These are phyloP conservation scores for Verasper variegatus DNA, from an alignment of 2,113 vertebrate species.

Conservation along the genomic window DNA sequence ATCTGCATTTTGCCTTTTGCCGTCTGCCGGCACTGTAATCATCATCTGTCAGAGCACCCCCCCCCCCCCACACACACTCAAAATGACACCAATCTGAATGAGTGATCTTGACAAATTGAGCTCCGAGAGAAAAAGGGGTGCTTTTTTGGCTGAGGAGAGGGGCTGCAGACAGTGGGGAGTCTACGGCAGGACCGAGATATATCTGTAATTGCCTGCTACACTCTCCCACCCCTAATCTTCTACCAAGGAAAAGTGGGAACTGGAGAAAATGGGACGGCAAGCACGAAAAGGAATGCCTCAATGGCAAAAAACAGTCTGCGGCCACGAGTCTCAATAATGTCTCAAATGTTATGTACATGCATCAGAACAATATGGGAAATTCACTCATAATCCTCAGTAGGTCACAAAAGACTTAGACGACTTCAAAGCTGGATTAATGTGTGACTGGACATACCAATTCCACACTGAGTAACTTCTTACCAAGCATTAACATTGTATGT, in stretches of 20 bases:
- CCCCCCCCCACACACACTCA: constrained; percentile 55
- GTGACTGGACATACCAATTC: constrained; percentile 76
- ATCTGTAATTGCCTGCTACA: constrained; percentile 77
- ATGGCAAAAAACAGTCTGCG: constrained; percentile 39
- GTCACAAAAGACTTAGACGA: constrained; percentile 72
- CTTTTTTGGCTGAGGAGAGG: constrained; percentile 57
- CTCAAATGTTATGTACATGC: constrained; percentile 57
- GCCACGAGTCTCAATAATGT: constrained; percentile 38
- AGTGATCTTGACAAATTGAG: constrained; percentile 80
- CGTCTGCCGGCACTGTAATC: constrained; percentile 65
- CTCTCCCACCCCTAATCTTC: constrained; percentile 64
- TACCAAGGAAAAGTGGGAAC: constrained; percentile 42
- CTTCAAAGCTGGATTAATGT: constrained; percentile 79
- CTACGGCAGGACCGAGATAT: constrained; percentile 71
- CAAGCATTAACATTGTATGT: constrained; percentile 72
- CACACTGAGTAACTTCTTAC: constrained; percentile 75
- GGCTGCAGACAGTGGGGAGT: constrained; percentile 62
- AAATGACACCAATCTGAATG: constrained; percentile 76
- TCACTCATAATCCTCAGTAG: constrained; percentile 68
- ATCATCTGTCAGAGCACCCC: constrained; percentile 56
- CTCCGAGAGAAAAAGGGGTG: constrained; percentile 38
- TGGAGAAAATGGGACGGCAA: constrained; percentile 42
- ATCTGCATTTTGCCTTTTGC: constrained; percentile 80
- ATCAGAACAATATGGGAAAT: constrained; percentile 70
- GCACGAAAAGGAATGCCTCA: constrained; percentile 30